Evolutionary conservation across 2,888 invertebrate species (phyloP).

Genomic region (Drosophila maculinotata): DNA sequence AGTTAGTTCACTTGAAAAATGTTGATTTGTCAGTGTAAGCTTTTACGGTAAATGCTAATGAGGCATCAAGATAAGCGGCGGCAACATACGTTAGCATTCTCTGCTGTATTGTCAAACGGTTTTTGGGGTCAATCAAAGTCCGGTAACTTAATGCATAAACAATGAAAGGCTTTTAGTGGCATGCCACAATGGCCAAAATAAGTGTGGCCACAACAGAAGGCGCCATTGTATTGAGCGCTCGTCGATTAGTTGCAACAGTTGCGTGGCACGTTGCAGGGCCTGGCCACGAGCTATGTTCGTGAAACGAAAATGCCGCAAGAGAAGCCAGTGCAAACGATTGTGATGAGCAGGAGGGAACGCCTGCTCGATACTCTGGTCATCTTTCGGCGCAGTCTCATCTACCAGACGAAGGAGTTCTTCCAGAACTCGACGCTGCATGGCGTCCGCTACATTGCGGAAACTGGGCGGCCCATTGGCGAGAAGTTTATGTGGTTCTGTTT

Average conservation of each 20-base stretch:
- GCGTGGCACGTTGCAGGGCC: conserved; percentile 23
- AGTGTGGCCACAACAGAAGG: conserved; percentile 22
- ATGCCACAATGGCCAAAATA: conserved; percentile 7
- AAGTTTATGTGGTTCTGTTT: conserved; percentile 94
- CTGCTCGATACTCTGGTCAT: conserved; percentile 71
- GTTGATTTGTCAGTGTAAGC: not conserved
- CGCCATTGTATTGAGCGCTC: not conserved
- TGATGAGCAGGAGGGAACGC: conserved; percentile 43
- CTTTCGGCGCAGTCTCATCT: conserved; percentile 88
- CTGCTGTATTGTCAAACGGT: conserved; percentile 3
- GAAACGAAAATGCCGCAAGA: conserved; percentile 73
- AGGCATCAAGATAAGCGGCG: conserved; percentile 55
- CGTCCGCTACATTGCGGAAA: conserved; percentile 91
- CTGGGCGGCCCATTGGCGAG: conserved; percentile 90
- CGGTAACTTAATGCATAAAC: conserved; percentile 52
- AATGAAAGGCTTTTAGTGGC: conserved; percentile 70
- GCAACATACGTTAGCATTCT: conserved; percentile 15
- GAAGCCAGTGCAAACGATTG: conserved; percentile 24
- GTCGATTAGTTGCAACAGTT: conserved; percentile 21
- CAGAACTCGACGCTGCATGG: conserved; percentile 92
- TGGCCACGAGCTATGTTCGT: conserved; percentile 49
- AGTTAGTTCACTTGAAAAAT: too few relatives aligned
- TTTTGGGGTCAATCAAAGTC: conserved; percentile 43
- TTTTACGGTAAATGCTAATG: conserved; percentile 27
- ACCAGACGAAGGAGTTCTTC: conserved; percentile 91